Conservation (phyloP, 2,797 vertebrate genomes). For the Galaxias olidus region DNA sequence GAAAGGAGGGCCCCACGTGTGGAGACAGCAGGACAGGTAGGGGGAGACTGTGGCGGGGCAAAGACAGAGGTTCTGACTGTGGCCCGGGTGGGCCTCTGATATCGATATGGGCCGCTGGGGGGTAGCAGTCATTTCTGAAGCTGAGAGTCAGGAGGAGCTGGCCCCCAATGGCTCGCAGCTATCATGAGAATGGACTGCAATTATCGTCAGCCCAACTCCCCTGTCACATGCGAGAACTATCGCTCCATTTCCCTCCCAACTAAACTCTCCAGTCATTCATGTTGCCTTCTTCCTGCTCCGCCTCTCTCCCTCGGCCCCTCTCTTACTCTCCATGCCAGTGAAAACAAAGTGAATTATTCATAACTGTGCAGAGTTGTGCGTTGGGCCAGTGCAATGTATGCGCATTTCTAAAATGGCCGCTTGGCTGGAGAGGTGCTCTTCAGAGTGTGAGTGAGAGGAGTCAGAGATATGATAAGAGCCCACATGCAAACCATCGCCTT, state of each 20-base stretch:
- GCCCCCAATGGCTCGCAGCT: neutral
- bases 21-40: too few relatives aligned
- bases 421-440: conserved; percentile 27
- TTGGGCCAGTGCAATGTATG: conserved; percentile 53
- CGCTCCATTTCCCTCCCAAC: neutral
- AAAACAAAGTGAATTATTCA: conserved; percentile 80
- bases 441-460: conserved; percentile 28
- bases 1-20: conserved; percentile 16
- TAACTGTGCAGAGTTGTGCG: conserved; percentile 50
- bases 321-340: conserved; percentile 48
- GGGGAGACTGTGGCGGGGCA: too few relatives aligned
- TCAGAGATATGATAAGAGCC: conserved; percentile 22
- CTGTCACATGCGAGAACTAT: conserved; percentile 36
- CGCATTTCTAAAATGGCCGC: conserved; percentile 47
- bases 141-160: too few relatives aligned
- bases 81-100: too few relatives aligned
- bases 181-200: neutral
- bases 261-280: conserved; percentile 6
- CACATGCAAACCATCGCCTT: conserved; percentile 2
- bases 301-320: neutral
- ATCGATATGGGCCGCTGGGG: too few relatives aligned
- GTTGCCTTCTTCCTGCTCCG: conserved; percentile 21
- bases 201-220: conserved; percentile 38
- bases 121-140: too few relatives aligned
- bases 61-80: too few relatives aligned